Base-by-base conservation (phyloP, 2,888 invertebrate species). In the Acleris emargana region DNA sequence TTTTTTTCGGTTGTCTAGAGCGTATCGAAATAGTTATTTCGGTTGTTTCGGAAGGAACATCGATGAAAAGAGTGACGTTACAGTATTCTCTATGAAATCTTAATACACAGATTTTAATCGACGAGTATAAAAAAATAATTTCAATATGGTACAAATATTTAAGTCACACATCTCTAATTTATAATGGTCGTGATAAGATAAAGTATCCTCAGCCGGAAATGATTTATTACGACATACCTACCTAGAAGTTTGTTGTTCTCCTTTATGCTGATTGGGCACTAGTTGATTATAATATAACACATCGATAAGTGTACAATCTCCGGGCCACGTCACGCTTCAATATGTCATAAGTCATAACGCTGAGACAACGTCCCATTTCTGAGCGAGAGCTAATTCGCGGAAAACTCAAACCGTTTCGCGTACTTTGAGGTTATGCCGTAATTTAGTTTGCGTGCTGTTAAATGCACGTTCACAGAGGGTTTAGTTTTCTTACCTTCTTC, bases 401-500 rank as follows among this genome's bases (percentile, higher is more conserved):
- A 60, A 64, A 55, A 60, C 22, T 28, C 32, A 17, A 42, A 61
- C 62, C 25, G n/a, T 62, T 60, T 22, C 52, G 58, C 50, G 61
- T 67, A 63, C 50, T 77, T 81, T 78, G 78, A 85, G 86, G 85
- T 86, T 86, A 86, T 81, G 76, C 71, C 64, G 61, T 67, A 67
- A 69, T 64, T 63, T 66, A 70, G 58, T 67, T 71, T 61, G 20
- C 16, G 32, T 32, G 38, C 25, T 17, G 22, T 32, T 32, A 47
- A 43, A 61, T 62, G 28, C 17, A 22, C 25, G n/a, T 32, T 45
- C 16, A 20, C 45, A 53, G 13, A 52, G 52, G 49, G 38, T 67
- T 63, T 58, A 50, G 66, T 42, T 67, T 45, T 38, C 50, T 85
- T 76, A 91, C 92, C 91, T 86, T 91, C 91, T 71, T 91, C 91